Evolutionary conservation across 1,140 invertebrate genomes (phyloP).

Genomic region (Lycorma delicatula): DNA sequence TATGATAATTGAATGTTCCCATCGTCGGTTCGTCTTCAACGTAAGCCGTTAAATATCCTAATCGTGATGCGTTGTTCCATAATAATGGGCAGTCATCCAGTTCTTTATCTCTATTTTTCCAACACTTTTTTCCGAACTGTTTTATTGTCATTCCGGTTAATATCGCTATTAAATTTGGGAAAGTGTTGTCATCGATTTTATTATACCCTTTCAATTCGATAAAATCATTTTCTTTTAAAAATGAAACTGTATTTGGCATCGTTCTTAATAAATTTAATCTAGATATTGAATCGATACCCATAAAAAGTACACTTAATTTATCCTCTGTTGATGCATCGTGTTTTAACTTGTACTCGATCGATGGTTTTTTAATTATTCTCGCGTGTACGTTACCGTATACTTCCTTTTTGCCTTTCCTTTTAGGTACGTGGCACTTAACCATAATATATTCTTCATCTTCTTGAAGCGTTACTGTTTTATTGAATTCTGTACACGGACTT

Average conservation of each 20-base stretch:
- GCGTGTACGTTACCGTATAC: constrained; percentile 41
- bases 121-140: constrained; percentile 41
- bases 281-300: constrained; percentile 83
- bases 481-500: constrained; percentile 39
- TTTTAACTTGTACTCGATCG: constrained; percentile 14
- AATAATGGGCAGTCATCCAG: constrained; percentile 62
- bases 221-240: constrained; percentile 50
- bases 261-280: constrained; percentile 62
- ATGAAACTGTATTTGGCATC: constrained; percentile 61
- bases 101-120: constrained; percentile 39
- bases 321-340: constrained; percentile 16
- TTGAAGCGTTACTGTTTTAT: constrained; percentile 33
- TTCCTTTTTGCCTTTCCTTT: constrained; percentile 33
- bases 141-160: constrained; percentile 52
- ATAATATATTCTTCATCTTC: constrained; percentile 37
- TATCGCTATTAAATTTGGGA: constrained; percentile 70
- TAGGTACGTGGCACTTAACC: constrained; percentile 38
- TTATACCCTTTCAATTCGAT: constrained; percentile 50
- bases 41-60: constrained; percentile 67
- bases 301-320: constrained; percentile 45
- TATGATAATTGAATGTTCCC: constrained; percentile 73
- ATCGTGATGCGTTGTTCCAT: constrained; percentile 64
- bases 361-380: constrained; percentile 16
- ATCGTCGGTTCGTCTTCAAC: constrained; percentile 67
- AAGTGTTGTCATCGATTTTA: constrained; percentile 70